Conservation (phyloP, 2,113 vertebrate genomes). For the Glaucidium brasilianum region DNA sequence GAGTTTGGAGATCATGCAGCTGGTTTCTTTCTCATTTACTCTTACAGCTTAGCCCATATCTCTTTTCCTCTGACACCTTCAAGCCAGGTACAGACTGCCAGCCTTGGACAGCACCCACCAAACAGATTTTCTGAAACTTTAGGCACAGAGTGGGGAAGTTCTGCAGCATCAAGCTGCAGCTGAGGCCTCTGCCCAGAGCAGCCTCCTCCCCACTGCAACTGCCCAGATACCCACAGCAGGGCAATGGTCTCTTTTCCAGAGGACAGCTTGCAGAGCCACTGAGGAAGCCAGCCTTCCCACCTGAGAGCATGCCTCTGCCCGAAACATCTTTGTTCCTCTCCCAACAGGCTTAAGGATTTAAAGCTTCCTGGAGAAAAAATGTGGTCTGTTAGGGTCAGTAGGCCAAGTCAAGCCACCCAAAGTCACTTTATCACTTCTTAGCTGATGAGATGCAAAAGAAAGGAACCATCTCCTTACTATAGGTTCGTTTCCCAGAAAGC, state of each 20-base stretch:
- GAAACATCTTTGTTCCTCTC: background rate
- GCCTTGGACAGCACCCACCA: fast-evolving
- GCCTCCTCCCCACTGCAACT: background rate
- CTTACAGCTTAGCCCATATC: background rate
- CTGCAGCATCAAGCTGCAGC: background rate
- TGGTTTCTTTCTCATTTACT: background rate
- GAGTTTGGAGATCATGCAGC: fast-evolving
- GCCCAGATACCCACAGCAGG: background rate
- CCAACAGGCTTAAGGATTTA: background rate
- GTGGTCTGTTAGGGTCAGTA: background rate
- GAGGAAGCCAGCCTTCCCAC: background rate
- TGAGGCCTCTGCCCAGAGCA: background rate
- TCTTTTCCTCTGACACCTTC: background rate
- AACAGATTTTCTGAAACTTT: background rate
- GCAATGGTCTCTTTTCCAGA: background rate
- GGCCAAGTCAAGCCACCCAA: background rate
- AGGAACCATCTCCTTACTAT: background rate
- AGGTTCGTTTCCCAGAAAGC: background rate
- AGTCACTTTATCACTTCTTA: background rate
- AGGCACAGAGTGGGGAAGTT: background rate
- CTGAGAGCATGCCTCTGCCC: background rate
- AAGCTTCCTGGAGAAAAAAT: background rate
- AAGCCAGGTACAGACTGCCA: background rate
- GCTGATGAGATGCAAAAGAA: background rate
- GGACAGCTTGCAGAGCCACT: background rate